Base-by-base conservation (phyloP, 2,113 vertebrate species). In the Pelecanoides urinatrix region DNA sequence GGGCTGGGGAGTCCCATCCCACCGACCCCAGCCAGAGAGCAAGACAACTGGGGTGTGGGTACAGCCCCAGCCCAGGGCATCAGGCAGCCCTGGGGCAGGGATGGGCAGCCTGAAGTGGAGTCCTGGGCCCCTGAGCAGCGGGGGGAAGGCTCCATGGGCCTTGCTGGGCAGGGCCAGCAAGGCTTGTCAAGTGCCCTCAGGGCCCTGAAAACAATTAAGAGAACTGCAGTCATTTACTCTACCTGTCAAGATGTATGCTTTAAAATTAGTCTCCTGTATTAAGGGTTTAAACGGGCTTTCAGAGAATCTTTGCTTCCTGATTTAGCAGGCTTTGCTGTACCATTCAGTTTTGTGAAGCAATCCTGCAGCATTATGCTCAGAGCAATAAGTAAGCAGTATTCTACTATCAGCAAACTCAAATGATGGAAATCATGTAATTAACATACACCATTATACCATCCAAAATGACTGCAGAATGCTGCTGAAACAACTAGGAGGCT, bases 361-460 rank as follows among this genome's bases (percentile, higher is more conserved):
- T 36, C 58, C 36, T 42, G 29, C 5, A 71, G 61, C 34, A 32
- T 56, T 79, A 81, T 40, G 27, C 42, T 94, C 38, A 74, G 89
- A 86, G 26, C n/a, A 91, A 12, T 20, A 90, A 94, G 79, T 40
- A 82, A 91, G 59, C 55, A 34, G 16, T 66, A 21, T 49, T 65
- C 26, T 66, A 91, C 18, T 7, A 6, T n/a, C 40, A 86, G 49
- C 7, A 86, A 95, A 95, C 26, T 65, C 66, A 96, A 88, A 85
- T 56, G 12, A 73, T 34, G 42, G n/a, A 70, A 90, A 92, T 62
- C 7, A 22, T 32, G 6, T 68, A 53, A 78, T 90, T 94, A 73
- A 78, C 63, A 34, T 34, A 58, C 19, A 63, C 52, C 47, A 36
- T 67, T 81, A 16, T 32, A 49, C 11, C 19, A 83, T 55, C 55